A percentile compares a stretch with the other conserved stretches of the same genome.
These are phyloP conservation scores for Drosophila melanica DNA, from an alignment of 1,140 invertebrate species.

Conservation along the genomic window DNA sequence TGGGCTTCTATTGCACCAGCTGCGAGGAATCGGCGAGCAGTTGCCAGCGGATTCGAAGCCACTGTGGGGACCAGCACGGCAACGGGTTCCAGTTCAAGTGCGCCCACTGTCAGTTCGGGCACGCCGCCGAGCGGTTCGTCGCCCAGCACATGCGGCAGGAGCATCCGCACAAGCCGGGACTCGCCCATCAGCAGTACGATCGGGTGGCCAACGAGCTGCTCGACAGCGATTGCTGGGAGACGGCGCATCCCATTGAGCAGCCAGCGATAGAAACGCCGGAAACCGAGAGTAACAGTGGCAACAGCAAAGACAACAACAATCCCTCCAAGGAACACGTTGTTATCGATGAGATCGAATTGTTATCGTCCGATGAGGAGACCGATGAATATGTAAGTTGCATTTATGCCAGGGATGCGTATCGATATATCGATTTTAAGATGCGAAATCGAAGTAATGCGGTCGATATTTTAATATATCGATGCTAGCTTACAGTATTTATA, in stretches of 20 bases:
- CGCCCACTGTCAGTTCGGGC: slow-evolving; percentile 31
- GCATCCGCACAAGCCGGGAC: slow-evolving; percentile 7
- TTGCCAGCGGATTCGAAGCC: slow-evolving; percentile 23
- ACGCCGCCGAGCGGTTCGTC: slow-evolving; percentile 12
- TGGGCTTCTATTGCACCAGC: slow-evolving; percentile 51
- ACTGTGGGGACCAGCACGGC: slow-evolving; percentile 31
- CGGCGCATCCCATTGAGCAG: slow-evolving; percentile 12
- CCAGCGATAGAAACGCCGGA: not conserved
- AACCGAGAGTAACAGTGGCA: not conserved
- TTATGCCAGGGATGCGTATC: not conserved
- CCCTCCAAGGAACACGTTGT: too few species aligned
- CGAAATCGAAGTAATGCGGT: too few species aligned
- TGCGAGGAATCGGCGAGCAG: slow-evolving; percentile 17
- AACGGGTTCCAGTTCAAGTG: slow-evolving; percentile 36
- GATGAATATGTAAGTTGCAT: slow-evolving; percentile 8
- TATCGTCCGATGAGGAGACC: slow-evolving; percentile 46
- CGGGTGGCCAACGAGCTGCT: slow-evolving; percentile 44
- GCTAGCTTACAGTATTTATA: too few species aligned
- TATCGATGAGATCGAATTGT: slow-evolving; percentile 46
- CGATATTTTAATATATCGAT: too few species aligned
- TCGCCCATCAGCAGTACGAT: slow-evolving; percentile 39
- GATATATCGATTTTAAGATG: too few species aligned
- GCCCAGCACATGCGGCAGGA: not conserved
- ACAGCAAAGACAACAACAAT: not conserved
- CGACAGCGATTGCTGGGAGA: slow-evolving; percentile 30